A percentile compares a stretch with the other conserved stretches of the same genome.
These are phyloP conservation scores for Gavialis gangeticus DNA, from an alignment of 2,113 vertebrate species.

Conservation along the genomic window DNA sequence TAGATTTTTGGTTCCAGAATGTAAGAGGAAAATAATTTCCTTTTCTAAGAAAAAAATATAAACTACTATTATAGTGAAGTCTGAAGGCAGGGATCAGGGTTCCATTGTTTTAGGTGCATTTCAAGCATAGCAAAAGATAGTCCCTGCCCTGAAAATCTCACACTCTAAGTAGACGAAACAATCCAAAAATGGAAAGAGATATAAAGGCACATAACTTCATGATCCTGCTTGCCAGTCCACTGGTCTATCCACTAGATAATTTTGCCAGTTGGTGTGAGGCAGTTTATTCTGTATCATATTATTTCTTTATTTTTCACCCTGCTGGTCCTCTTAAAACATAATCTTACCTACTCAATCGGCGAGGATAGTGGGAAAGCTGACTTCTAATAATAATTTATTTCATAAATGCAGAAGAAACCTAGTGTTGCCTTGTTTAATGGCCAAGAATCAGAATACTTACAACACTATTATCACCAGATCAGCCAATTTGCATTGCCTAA, in stretches of 20 bases:
- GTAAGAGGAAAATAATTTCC: too few species aligned
- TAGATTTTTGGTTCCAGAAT: too few species aligned
- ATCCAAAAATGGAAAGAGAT: neutral
- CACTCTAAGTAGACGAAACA: neutral
- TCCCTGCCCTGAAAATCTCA: neutral
- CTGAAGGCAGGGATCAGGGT: neutral
- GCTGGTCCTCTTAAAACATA: neutral
- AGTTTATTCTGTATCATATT: neutral
- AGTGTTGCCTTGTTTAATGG: neutral
- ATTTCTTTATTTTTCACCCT: neutral
- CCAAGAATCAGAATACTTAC: neutral
- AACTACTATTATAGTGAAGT: neutral
- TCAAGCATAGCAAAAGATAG: neutral
- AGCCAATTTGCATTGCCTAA: neutral
- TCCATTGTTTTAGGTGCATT: neutral
- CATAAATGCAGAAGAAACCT: neutral
- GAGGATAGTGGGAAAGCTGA: neutral
- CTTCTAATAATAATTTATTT: neutral
- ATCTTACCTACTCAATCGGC: neutral
- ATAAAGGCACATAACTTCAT: neutral
- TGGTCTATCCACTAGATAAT: neutral
- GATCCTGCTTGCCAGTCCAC: neutral
- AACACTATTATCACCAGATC: neutral
- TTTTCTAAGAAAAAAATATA: too few species aligned
- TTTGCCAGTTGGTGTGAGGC: neutral